These are phyloP conservation scores for Bimastos eiseni DNA, from an alignment of 2,888 invertebrate species.

Conservation along the genomic window DNA sequence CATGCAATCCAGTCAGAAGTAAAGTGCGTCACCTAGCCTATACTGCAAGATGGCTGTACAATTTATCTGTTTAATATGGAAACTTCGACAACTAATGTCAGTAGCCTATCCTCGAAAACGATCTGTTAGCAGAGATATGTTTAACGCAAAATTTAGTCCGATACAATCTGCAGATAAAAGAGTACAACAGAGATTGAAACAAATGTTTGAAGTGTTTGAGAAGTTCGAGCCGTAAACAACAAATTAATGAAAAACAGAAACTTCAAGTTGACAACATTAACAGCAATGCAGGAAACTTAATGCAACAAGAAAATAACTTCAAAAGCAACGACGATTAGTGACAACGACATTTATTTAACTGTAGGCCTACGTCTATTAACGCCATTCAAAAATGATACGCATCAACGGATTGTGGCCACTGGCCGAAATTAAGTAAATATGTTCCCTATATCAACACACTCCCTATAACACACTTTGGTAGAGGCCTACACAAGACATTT, in stretches of 20 bases:
- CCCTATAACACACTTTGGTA: no score
- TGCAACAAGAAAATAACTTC: background rate
- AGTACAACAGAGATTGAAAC: background rate
- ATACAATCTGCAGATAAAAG: background rate
- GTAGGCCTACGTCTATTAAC: no score
- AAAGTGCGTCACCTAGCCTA: no score
- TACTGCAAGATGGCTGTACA: no score
- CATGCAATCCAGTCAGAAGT: no score
- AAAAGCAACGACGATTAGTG: background rate
- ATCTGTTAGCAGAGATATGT: background rate
- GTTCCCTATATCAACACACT: no score
- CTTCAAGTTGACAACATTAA: slow-evolving; percentile 13
- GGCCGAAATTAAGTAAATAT: no score
- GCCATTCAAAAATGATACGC: no score
- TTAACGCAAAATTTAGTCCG: background rate
- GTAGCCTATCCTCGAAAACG: background rate
- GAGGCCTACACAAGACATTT: no score
- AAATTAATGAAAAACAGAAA: background rate
- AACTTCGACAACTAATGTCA: no score
- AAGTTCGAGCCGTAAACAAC: background rate
- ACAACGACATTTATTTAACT: background rate
- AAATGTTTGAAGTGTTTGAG: background rate
- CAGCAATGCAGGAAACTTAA: background rate
- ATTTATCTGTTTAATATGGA: no score
- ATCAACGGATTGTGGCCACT: background rate